Percentiles rank a stretch among this genome's conserved stretches.
phyloP scores from a whole-genome alignment of 2,797 vertebrate genomes.

The Lemur catta region DNA sequence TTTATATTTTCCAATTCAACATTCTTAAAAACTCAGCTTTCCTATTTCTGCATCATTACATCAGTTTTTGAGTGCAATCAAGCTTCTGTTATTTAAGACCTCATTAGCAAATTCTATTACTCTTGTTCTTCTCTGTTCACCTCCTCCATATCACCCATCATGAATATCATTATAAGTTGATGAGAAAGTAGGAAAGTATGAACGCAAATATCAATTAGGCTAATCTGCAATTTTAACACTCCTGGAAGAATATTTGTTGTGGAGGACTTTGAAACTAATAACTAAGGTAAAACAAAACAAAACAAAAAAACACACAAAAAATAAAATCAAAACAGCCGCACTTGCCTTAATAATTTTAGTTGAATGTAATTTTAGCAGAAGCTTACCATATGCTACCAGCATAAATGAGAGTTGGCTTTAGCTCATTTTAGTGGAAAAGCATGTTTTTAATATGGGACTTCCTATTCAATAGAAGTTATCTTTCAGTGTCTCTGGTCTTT shows the following conservation, averaged over 20 bases:
- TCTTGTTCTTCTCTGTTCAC: background rate
- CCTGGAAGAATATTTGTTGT: background rate
- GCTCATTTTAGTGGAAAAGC: background rate
- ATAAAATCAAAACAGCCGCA: background rate
- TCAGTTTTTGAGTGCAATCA: conserved; percentile 19
- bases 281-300: background rate
- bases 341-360: background rate
- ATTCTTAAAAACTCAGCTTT: conserved; percentile 22
- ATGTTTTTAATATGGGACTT: background rate
- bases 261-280: background rate
- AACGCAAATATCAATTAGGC: background rate
- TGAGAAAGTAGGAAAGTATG: background rate
- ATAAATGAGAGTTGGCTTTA: background rate
- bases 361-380: background rate
- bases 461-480: background rate
- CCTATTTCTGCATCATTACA: background rate
- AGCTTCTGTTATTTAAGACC: background rate
- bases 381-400: background rate
- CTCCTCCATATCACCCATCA: background rate
- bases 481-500: background rate
- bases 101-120: background rate
- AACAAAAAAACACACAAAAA: background rate
- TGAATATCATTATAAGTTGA: background rate
- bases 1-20: conserved; percentile 30
- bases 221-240: background rate